Evolutionary conservation across 2,113 vertebrate species (phyloP).

Genomic region (Suncus etruscus): DNA sequence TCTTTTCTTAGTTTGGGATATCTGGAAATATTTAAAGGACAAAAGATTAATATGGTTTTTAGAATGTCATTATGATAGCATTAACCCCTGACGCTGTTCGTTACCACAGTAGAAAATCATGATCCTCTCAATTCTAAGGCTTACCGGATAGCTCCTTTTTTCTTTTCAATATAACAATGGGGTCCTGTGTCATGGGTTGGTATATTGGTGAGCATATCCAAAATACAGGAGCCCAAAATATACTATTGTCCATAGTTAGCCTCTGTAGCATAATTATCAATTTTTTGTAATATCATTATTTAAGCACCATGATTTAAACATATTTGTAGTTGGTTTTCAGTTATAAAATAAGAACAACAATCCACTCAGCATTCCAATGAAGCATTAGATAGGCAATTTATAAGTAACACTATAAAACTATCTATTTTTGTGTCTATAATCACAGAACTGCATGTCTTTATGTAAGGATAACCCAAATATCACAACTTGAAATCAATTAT

Average conservation of each 20-base stretch:
- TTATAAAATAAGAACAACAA: not conserved
- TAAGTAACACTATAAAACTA: not conserved
- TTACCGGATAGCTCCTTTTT: constrained; percentile 30
- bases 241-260: not conserved
- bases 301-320: too few relatives aligned
- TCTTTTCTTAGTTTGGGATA: constrained; percentile 13
- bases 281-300: not conserved
- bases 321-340: too few relatives aligned
- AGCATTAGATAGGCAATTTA: not conserved
- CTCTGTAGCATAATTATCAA: constrained; percentile 19
- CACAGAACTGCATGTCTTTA: not conserved
- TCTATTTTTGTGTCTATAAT: not conserved
- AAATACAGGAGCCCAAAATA: not conserved
- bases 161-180: too few relatives aligned
- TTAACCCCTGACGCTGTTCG: constrained; percentile 28
- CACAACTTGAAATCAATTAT: not conserved
- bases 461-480: not conserved
- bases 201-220: not conserved
- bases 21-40: constrained; percentile 61
- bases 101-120: constrained; percentile 2
- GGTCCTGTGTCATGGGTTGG: too few relatives aligned
- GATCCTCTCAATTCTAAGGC: not conserved
- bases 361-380: not conserved
- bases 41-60: constrained; percentile 66
- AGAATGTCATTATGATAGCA: constrained; percentile 57